Evolutionary conservation across 2,113 vertebrate species (phyloP).

Genomic region (Dipodomys ordii): DNA sequence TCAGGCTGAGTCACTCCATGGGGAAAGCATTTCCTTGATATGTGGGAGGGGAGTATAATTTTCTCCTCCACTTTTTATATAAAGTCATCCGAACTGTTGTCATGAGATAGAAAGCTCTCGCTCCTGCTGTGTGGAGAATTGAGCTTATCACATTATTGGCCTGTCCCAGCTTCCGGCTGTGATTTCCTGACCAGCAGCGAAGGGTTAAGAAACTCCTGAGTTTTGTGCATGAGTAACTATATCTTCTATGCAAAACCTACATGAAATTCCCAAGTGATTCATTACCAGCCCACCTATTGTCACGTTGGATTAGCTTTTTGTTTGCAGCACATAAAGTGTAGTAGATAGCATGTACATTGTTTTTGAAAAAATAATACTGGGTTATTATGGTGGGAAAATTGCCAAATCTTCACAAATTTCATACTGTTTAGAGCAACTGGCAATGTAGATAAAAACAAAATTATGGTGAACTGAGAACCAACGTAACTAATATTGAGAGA

Average conservation of each 20-base stretch:
- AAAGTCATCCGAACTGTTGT: conserved; percentile 63
- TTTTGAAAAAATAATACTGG: conserved; percentile 52
- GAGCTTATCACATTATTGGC: conserved; percentile 46
- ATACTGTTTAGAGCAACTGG: conserved; percentile 28
- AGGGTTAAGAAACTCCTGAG: conserved; percentile 33
- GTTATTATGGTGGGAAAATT: conserved; percentile 37
- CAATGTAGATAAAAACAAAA: not conserved
- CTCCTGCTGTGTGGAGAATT: conserved; percentile 59
- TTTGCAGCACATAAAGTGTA: conserved; percentile 56
- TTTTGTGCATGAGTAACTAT: conserved; percentile 7
- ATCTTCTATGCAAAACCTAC: conserved; percentile 6
- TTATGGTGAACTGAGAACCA: conserved; percentile 33
- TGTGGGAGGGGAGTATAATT: conserved; percentile 65
- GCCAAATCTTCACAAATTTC: conserved; percentile 47
- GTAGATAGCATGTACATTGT: conserved; percentile 39
- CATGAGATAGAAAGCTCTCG: conserved; percentile 40
- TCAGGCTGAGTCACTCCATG: conserved; percentile 57
- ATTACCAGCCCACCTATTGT: conserved; percentile 48
- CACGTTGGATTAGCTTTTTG: conserved; percentile 39
- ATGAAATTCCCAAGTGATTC: conserved; percentile 2
- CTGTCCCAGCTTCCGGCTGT: not conserved
- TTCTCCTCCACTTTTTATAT: conserved; percentile 48
- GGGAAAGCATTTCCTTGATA: conserved; percentile 63
- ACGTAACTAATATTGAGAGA: not conserved
- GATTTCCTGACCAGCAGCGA: not conserved